Percentiles rank a stretch among this genome's conserved stretches.
These are phyloP conservation scores for Crotalus horridus DNA, from an alignment of 2,113 vertebrate species.

Conservation along the genomic window DNA sequence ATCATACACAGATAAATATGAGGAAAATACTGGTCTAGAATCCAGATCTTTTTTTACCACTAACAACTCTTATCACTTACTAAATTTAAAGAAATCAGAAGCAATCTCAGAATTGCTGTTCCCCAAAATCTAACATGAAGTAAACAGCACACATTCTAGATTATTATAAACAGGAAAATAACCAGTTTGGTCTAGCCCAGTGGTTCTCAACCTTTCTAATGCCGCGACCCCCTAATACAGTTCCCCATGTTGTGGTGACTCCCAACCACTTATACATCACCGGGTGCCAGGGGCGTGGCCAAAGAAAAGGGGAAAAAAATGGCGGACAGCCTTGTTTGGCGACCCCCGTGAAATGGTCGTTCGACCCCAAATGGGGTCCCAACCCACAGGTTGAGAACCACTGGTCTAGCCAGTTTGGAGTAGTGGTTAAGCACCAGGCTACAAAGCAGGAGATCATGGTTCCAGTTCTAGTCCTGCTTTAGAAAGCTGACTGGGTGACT, in stretches of 20 bases:
- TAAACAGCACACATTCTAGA: not conserved
- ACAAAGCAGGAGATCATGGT: not conserved
- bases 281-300: too few relatives aligned
- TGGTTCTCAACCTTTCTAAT: too few relatives aligned
- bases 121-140: not conserved
- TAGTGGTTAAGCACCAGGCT: not conserved
- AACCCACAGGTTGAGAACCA: too few relatives aligned
- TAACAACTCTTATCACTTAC: conserved; percentile 63
- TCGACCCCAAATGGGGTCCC: too few relatives aligned
- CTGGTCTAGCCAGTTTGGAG: too few relatives aligned
- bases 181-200: not conserved
- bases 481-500: not conserved
- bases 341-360: too few relatives aligned
- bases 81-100: conserved; percentile 61
- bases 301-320: too few relatives aligned
- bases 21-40: conserved; percentile 52
- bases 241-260: too few relatives aligned
- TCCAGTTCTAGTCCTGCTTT: not conserved
- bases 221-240: too few relatives aligned
- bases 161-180: not conserved
- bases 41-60: conserved; percentile 62
- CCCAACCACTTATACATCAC: too few relatives aligned
- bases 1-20: conserved; percentile 66
- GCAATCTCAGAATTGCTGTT: conserved; percentile 28
- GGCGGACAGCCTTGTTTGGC: too few relatives aligned